Base-by-base conservation (phyloP, 2,797 vertebrate genomes). In the Halcyon badia region DNA sequence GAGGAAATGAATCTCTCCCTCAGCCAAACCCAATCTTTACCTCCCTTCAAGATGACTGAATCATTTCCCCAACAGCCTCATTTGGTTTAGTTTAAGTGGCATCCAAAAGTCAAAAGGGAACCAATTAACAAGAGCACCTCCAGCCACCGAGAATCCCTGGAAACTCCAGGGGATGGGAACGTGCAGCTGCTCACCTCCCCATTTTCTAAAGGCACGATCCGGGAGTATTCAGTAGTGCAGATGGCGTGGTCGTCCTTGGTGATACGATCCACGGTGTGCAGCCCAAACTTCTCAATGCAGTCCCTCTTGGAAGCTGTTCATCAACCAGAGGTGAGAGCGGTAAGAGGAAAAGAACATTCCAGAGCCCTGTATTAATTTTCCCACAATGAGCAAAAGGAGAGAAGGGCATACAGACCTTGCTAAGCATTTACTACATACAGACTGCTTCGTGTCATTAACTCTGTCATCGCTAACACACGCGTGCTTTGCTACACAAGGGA, bases 131-230 rank as follows among this genome's bases (percentile, higher is more conserved):
- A 3, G 6, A 66, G 46, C 5, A 77, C 6, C 41, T 54, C 35
- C 6, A 49, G 58, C 5, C 52, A 76, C 17, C 15, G 28, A 49
- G 35, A 20, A 83, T 51, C 9, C n/a, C 58, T 52, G 60, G 10
- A 15, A 60, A 16, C 16, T 14, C 44, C 25, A 33, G 22, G 8
- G 30, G 18, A 76, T 37, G 56, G 14, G 10, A 49, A n/a, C 0
- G 1, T 33, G 28, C 12, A n/a, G 3, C 8, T 22, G 52, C 97
- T 89, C 88, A 99, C 99, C 99, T 99, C 99, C 93, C 99, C 99
- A 0, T 99, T 99, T 93, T 99, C 99, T 97, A 99, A 97, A 2
- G 99, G 99, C 56, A 99, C 99, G 0, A 99, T 99, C 2, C 99
- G 98, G 0, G 99, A 99, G 89, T 99, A 99, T 22, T 99, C 99